Base-by-base conservation (phyloP, 2,888 invertebrate genomes). In the Chironomus riparius region DNA sequence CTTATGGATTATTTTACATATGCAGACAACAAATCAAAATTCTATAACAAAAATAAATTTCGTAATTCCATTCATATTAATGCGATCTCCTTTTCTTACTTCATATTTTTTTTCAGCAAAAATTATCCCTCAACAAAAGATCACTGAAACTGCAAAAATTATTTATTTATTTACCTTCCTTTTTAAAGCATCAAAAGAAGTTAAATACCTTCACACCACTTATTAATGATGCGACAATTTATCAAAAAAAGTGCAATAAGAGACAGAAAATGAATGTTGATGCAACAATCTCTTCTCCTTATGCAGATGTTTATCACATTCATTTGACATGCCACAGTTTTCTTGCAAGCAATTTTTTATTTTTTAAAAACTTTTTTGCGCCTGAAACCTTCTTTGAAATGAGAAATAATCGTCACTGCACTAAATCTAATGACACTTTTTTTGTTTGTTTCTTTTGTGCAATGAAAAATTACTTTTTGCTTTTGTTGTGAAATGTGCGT, bases 181-280 rank as follows among this genome's bases (percentile, higher is more conserved):
- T 38, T 38, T 38, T 10, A 38, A 38, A 38, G 38, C 38, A 10
- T 38, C 38, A 38, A 38, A 38, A 38, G 21, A 13, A 24, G 24
- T 21, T 21, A 65, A 65, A 21, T 18, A 24, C 65, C 18, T 24
- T 73, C 74, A 68, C 68, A 74, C 68, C 68, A 74, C 74, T 76
- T 76, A 76, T 69, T 76, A 76, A 76, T 76, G 76, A 76, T 76
- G 56, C 61, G 56, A 69, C 76, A 76, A 76, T 76, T 76, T 76
- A 76, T 76, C 76, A 76, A 61, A 72, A 28, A 28, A 38, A 38
- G 38, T 38, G 38, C 38, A 38, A 38, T 38, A 38, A 38, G 38
- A 38, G 38, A 38, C 38, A 38, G 38, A 38, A n/a, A 7, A 7
- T 38, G 38, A 38, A 38, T 38, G 38, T 38, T 38, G 38, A 15